Evolutionary conservation across 1,140 invertebrate genomes (phyloP).

Genomic region (Chironomus tepperi): DNA sequence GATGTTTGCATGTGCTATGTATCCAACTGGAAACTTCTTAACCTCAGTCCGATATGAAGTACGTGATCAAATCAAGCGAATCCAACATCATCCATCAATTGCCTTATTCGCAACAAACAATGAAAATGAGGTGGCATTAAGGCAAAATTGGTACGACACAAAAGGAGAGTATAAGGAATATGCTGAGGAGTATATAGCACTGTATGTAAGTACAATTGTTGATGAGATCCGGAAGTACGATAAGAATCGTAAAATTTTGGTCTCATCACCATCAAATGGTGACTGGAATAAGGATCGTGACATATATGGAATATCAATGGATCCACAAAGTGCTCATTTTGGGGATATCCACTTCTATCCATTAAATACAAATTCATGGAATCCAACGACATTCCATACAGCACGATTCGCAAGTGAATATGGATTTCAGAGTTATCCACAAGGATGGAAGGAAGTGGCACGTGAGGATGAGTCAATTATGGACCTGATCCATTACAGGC

Average conservation of each 20-base stretch:
- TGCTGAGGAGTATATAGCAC: constrained; percentile 70
- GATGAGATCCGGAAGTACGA: constrained; percentile 55
- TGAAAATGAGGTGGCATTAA: constrained; percentile 90
- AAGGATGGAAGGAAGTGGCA: constrained; percentile 45
- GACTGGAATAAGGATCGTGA: constrained; percentile 56
- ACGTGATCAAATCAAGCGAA: constrained; percentile 68
- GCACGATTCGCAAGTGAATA: constrained; percentile 92
- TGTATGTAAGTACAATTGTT: constrained; percentile 76
- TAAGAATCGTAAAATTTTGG: constrained; percentile 55
- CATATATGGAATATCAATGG: constrained; percentile 58
- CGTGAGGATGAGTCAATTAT: constrained; percentile 50
- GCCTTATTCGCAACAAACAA: constrained; percentile 93
- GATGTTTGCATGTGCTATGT: constrained; percentile 96
- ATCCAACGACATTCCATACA: constrained; percentile 61
- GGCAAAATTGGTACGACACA: constrained; percentile 76
- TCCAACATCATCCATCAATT: constrained; percentile 84
- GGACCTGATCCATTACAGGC: constrained; percentile 59
- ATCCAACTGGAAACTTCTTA: constrained; percentile 75
- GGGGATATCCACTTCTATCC: constrained; percentile 95
- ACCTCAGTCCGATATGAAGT: constrained; percentile 69
- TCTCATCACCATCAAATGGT: constrained; percentile 92
- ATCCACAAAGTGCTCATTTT: constrained; percentile 70
- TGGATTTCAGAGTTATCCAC: constrained; percentile 83
- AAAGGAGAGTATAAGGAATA: constrained; percentile 48
- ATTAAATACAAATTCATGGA: constrained; percentile 74